These are phyloP conservation scores for Calyptommatus sinebrachiatus DNA, from an alignment of 2,113 vertebrate species.

Conservation along the genomic window DNA sequence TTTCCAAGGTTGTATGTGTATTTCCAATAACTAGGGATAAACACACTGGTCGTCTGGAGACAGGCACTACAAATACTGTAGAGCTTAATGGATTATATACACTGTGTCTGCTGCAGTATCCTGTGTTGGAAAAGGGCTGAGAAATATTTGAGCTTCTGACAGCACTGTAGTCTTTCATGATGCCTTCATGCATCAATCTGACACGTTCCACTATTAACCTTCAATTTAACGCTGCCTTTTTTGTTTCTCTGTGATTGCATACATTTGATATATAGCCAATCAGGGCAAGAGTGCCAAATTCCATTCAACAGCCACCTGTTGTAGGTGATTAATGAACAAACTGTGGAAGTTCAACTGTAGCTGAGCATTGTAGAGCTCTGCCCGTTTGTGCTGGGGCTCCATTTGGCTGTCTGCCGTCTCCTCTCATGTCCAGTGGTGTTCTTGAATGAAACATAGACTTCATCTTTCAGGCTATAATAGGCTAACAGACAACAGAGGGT, in stretches of 20 bases:
- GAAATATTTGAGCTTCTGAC: background rate
- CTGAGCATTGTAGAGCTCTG: conserved; percentile 36
- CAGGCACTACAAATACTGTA: background rate
- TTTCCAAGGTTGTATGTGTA: background rate
- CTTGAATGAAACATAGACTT: conserved; percentile 4
- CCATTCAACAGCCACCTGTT: conserved; percentile 46
- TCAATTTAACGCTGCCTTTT: conserved; percentile 18
- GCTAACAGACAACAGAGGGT: background rate
- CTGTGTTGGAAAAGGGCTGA: background rate
- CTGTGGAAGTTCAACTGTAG: conserved; percentile 24
- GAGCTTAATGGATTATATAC: background rate
- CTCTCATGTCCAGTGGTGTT: conserved; percentile 17
- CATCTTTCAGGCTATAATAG: background rate
- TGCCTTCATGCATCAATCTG: background rate
- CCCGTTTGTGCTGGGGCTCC: background rate
- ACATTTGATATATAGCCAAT: conserved; percentile 5
- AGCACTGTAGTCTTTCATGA: accelerated
- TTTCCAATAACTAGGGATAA: background rate
- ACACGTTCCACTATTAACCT: conserved; percentile 1
- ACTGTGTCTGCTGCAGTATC: background rate
- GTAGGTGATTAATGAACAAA: conserved; percentile 54
- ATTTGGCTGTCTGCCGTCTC: conserved; percentile 10
- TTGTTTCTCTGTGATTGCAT: conserved; percentile 1
- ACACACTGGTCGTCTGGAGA: background rate
- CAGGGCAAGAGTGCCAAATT: conserved; percentile 34